These are phyloP conservation scores for Halcyon malimbica DNA, from an alignment of 2,113 vertebrate genomes.

Conservation along the genomic window DNA sequence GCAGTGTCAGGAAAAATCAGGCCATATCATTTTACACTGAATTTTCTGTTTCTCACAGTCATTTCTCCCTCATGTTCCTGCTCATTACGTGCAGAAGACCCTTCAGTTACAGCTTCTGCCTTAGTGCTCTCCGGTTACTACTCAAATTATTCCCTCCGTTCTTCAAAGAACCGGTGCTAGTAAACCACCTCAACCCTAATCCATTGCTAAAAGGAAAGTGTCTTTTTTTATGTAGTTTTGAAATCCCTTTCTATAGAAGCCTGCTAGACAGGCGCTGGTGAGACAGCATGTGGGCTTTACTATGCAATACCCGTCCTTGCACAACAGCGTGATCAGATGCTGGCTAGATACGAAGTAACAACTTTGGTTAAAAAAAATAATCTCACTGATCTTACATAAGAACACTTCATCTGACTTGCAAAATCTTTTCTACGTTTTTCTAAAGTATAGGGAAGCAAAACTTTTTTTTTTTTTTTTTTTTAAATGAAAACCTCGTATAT, in stretches of 20 bases:
- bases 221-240: not conserved
- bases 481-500: not conserved
- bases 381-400: not conserved
- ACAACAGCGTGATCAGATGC: not conserved
- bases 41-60: not conserved
- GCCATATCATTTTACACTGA: not conserved
- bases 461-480: not conserved
- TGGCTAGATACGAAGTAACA: not conserved
- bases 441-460: not conserved
- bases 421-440: not conserved
- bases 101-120: not conserved
- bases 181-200: not conserved
- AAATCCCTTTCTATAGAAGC: not conserved
- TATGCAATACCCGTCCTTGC: not conserved
- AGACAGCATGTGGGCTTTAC: not conserved
- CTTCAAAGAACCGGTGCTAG: not conserved
- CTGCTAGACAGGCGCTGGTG: not conserved
- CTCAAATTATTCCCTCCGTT: not conserved
- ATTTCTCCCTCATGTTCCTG: not conserved
- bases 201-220: not conserved
- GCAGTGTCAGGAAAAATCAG: constrained; percentile 5
- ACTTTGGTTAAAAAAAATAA: not conserved
- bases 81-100: not conserved
- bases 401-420: not conserved
- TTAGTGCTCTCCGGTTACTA: not conserved